phyloP scores from a whole-genome alignment of 1,140 invertebrate species.

The Acyrthosiphon pisum region DNA sequence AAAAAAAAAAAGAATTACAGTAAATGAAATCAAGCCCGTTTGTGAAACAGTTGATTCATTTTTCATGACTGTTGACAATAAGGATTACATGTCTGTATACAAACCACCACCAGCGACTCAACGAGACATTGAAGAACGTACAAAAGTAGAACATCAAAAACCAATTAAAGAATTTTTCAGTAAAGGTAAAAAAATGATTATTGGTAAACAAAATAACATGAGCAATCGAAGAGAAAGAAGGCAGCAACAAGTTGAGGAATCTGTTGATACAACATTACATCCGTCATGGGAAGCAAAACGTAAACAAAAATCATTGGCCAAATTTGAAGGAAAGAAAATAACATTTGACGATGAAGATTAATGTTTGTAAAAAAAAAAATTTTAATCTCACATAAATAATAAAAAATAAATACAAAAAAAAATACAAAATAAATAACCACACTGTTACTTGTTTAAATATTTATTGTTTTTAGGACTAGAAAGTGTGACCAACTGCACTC shows the following conservation, averaged over 20 bases:
- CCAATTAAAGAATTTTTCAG: constrained; percentile 63
- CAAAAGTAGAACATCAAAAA: constrained; percentile 64
- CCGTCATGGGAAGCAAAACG: constrained; percentile 72
- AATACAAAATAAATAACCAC: background rate
- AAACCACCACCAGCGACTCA: constrained; percentile 62
- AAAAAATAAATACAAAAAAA: constrained; percentile 46
- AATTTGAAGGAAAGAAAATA: constrained; percentile 66
- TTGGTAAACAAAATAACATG: constrained; percentile 49
- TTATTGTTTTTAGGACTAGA: constrained; percentile 74
- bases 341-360: constrained; percentile 62
- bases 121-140: constrained; percentile 61
- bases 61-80: constrained; percentile 68
- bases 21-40: constrained; percentile 41
- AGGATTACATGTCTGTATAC: constrained; percentile 68
- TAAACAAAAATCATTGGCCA: constrained; percentile 64
- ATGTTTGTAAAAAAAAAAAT: constrained; percentile 15
- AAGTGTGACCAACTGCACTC: constrained; percentile 76
- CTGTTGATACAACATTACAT: constrained; percentile 63
- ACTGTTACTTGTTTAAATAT: constrained; percentile 55
- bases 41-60: constrained; percentile 67
- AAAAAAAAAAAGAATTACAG: constrained; percentile 57
- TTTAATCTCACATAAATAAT: constrained; percentile 44
- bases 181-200: constrained; percentile 57
- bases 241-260: constrained; percentile 39
- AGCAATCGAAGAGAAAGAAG: constrained; percentile 55